Conservation (phyloP, 1,140 invertebrate species). For the Ips nitidus region DNA sequence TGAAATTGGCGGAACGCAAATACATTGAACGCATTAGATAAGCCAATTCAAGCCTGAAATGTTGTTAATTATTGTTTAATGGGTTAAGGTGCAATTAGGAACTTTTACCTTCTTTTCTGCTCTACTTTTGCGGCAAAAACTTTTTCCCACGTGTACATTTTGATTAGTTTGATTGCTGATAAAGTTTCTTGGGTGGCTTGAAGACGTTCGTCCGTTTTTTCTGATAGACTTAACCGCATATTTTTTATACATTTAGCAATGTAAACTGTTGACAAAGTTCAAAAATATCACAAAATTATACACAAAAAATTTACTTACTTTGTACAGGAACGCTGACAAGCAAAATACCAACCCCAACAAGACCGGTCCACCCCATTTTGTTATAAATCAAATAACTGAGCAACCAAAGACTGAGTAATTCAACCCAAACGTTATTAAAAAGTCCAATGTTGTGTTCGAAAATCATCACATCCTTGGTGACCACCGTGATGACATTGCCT, state of each 20-base stretch:
- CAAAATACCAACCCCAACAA: constrained; percentile 76
- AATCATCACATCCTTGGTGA: constrained; percentile 84
- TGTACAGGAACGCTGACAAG: constrained; percentile 81
- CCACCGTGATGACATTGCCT: constrained; percentile 82
- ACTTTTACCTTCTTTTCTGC: constrained; percentile 27
- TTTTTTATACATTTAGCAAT: constrained; percentile 31
- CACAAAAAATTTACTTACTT: constrained; percentile 55
- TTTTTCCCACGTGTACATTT: constrained; percentile 88
- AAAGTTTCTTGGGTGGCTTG: constrained; percentile 84
- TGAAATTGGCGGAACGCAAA: constrained; percentile 34
- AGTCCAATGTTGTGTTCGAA: constrained; percentile 69
- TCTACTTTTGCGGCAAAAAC: constrained; percentile 70
- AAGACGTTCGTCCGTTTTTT: constrained; percentile 75
- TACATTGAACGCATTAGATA: constrained; percentile 38
- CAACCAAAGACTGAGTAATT: constrained; percentile 74
- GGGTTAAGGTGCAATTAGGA: neutral
- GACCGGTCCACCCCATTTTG: constrained; percentile 69
- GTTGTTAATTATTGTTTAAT: constrained; percentile 7
- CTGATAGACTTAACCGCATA: constrained; percentile 21
- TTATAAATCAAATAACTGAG: constrained; percentile 75
- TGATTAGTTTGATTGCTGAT: constrained; percentile 77
- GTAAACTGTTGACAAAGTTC: constrained; percentile 8
- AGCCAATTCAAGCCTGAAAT: constrained; percentile 39
- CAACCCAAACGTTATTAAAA: constrained; percentile 76
- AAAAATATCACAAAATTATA: neutral